Evolutionary conservation across 1,140 invertebrate species (phyloP), one percentile per base, ranked within the genome.

Genomic region (Euborellia annulipes): DNA sequence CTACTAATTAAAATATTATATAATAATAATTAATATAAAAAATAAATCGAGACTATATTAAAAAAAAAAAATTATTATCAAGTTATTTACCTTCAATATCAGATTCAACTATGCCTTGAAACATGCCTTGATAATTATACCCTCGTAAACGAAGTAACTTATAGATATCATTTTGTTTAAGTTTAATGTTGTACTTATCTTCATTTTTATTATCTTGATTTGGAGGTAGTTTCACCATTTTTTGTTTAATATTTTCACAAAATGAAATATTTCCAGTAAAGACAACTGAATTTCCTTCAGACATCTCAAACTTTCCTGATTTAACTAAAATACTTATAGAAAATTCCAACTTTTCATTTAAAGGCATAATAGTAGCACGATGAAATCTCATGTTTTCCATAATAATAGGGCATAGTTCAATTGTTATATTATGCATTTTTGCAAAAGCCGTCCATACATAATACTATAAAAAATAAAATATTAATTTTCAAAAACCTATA

Each of bases 381-480:
- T 82, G 79, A 58, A 98, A 89, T 44, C 80, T 75, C 1, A 96
- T 72, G 59, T 96, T 75, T 62, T 94, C 85, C 54, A 98, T 72
- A 3, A 86, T 66, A 0, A 98, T 78, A 0, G 89, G 77, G 2
- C 84, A 70, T 52, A 89, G 78, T 55, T 89, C 78, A 50, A 70
- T 80, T 45, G 85, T 78, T 22, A 71, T 69, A 13, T 80, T 79
- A 43, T 74, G 70, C 41, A 91, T 62, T 63, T 90, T 92, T 1
- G 91, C 90, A 47, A 92, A 77, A 0, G 88, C 85, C 62, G 81
- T 84, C 94, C 94, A 97, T 1, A 85, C 91, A 1, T 97, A 62
- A 1, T 82, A 76, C 63, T 78, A 58, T 7, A n/a, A 63, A 62
- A 52, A 43, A 34, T 30, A 40, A n/a, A n/a, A n/a, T n/a, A n/a